Base-by-base conservation (phyloP, 2,113 vertebrate genomes). In the Trematomus loennbergii region DNA sequence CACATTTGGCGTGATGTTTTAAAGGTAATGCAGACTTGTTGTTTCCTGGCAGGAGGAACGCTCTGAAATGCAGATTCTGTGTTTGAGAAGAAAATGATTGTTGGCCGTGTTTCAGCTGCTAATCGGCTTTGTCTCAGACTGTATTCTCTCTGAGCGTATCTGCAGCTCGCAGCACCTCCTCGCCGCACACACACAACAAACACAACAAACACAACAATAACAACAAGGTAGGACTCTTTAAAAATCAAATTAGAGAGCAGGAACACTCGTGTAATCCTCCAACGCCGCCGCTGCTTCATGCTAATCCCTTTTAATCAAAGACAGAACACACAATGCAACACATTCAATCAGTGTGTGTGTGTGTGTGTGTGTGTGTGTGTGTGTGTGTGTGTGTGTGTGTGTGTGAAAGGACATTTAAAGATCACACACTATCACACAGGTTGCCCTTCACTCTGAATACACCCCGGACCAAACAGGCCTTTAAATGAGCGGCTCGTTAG, bases 221-320 rank as follows among this genome's bases (percentile, higher is more conserved):
- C 65, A 92, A 94, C 91, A 94, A 93, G 93, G 93, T 93, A 93
- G 85, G 84, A 91, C 81, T 92, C 90, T 88, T 92, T 91, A 84
- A 90, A 93, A 94, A 93, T 93, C 92, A 90, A 88, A 93, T 93
- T 89, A 89, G 63, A 87, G 58, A 57, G 80, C 79, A 84, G 81
- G 93, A 94, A 94, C 85, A 89, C 80, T 64, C 85, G 82, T 94
- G 93, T 94, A 95, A 94, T 94, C 92, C 92, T 84, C 77, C 62
- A 40, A 15, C 84, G 79, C 80, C 76, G 72, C 75, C 75, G 75
- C 83, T 83, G 75, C 73, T 84, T 54, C 78, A 73, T 85, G 85
- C 87, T 92, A 92, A 89, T 90, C 88, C 89, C 77, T 82, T 36
- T 91, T 86, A 82, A 84, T 88, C 70, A 85, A 59, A 78, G 69